Evolutionary conservation across 2,797 vertebrate species (phyloP), one percentile per base, ranked within the genome.

Genomic region (Myotis myotis): DNA sequence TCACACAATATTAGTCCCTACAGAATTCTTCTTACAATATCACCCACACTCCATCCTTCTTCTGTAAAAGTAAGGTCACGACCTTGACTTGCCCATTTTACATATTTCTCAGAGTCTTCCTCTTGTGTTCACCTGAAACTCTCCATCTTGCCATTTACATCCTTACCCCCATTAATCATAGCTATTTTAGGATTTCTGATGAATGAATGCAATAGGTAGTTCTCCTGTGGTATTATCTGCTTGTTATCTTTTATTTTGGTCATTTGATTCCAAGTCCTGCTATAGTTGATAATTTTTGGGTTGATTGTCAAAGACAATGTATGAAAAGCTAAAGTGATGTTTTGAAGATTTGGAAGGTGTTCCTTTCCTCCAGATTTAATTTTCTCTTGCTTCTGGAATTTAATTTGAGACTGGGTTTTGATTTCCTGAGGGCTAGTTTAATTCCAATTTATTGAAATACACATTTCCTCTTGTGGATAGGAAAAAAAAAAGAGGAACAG

Each of bases 321-420:
- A 85, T 36, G 13, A 72, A 88, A 90, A 87, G 11, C 23, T 81
- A 5, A 68, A 93, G 2, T 23, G 5, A 36, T 74, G 25, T 72
- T 66, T 84, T 74, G 10, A 92, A 87, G 47, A 13, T 85, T 93
- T 92, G 2, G 17, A 85, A 84, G 9, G 4, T 28, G 36, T 78
- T 38, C 36, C 7, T 80, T 89, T 72, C n/a, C 47, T 76, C 41
- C n/a, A 75, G 86, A 95, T 93, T 82, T 17, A 55, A 13, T 94
- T 71, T 81, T 78, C 0, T 66, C 30, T 84, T 75, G 3, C 13
- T 89, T 86, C 28, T 68, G 12, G 4, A 41, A 74, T 79, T 96
- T 88, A 94, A 91, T 70, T 86, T 83, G 44, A 89, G 28, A 17
- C 2, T 93, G 55, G 16, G 4, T 66, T 89, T 84, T 93, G 19